Conservation (phyloP, 2,113 vertebrate species). For the Centrocercus urophasianus region DNA sequence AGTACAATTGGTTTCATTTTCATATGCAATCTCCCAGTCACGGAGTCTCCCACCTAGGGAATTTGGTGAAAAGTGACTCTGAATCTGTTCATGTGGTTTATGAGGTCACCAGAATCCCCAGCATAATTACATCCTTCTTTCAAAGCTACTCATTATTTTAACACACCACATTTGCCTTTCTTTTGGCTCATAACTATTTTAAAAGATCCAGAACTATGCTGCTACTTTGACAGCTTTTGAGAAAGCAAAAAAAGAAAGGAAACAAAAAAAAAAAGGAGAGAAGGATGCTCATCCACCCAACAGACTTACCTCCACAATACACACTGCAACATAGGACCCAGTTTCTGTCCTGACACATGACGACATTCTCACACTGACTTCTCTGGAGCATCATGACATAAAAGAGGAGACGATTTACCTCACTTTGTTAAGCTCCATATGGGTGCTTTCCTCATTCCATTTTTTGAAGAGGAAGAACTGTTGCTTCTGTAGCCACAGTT, state of each 20-base stretch:
- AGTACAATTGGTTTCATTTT: background rate
- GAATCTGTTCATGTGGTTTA: background rate
- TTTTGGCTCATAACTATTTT: background rate
- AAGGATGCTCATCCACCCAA: background rate
- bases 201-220: background rate
- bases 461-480: background rate
- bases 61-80: background rate
- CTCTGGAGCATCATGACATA: background rate
- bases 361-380: background rate
- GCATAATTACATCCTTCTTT: conserved; percentile 41
- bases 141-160: conserved; percentile 29
- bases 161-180: background rate
- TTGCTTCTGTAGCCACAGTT: background rate
- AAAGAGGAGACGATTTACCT: background rate
- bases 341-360: background rate
- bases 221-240: background rate
- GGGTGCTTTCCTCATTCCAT: background rate
- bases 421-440: background rate
- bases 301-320: background rate
- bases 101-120: conserved; percentile 31
- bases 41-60: background rate
- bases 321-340: background rate
- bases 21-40: background rate
- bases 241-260: background rate
- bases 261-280: background rate